Base-by-base conservation (phyloP, 1,140 invertebrate species). In the Drosophila sp. region DNA sequence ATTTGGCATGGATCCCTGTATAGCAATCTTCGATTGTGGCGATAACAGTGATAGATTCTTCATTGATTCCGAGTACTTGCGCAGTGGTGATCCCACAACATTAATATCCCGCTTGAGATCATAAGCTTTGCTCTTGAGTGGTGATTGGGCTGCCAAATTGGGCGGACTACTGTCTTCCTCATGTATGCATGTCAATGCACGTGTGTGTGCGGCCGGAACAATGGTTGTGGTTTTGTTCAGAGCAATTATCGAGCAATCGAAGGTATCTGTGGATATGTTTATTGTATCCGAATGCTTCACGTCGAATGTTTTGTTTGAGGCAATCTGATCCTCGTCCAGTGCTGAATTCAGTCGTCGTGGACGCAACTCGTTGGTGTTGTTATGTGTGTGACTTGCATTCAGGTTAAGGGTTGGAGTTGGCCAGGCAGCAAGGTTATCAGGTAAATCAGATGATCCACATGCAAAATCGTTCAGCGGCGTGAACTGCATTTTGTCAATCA, bases 1-100 rank as follows among this genome's bases (percentile, higher is more conserved):
- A 81, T 92, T 92, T 7, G 91, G 91, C 90, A 92, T 90, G 0
- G 91, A 92, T 4, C 91, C 91, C 32, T 91, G 90, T 14, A 84
- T 92, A 2, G 73, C 71, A 4, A 79, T 41, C 43, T 86, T 81
- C 0, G 74, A 40, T 54, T 87, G 84, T 0, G 83, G 73, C 32
- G 87, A 80, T 0, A 73, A 61, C 43, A 78, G 46, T 1, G 78
- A 89, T 5, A 92, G 51, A 69, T 92, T 82, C 27, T 79, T 87
- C 91, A 92, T 92, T 1, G 91, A 92, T 57, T 91, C 89, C 0
- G 86, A 92, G 32, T 89, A 84, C 50, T 92, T 92, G 0, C 86
- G 77, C 38, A 92, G 32, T 0, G 91, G 91, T 0, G 91, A 90
- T 8, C 87, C 89, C 5, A 92, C 73, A 9, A 91, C 13, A 27